Conservation (phyloP, 1,140 invertebrate genomes). For the Lineus longissimus region DNA sequence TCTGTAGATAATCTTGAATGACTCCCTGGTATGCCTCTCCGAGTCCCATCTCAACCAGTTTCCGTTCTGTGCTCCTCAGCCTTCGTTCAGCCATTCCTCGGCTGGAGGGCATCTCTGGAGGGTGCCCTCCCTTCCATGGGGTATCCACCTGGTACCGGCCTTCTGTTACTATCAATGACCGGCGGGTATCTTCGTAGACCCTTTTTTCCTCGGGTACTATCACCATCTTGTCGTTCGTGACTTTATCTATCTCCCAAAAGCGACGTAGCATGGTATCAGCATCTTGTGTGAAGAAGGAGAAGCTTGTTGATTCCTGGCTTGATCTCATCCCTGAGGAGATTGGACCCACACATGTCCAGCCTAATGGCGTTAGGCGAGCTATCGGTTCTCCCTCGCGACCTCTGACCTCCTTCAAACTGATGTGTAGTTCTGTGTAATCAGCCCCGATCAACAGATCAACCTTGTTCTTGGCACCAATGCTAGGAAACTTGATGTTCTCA, state of each 20-base stretch:
- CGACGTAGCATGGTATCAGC: not conserved
- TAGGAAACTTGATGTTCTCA: not conserved
- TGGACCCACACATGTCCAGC: constrained; percentile 11
- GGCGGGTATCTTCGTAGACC: not conserved
- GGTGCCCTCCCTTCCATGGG: constrained; percentile 13
- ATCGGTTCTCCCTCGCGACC: constrained; percentile 7
- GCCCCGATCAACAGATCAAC: not conserved
- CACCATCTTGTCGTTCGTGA: not conserved
- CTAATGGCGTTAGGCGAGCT: constrained; percentile 9
- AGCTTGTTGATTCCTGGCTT: not conserved
- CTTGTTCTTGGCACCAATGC: not conserved
- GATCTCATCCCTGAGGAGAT: not conserved
- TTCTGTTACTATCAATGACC: not conserved
- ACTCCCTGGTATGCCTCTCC: not conserved
- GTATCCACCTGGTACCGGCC: constrained; percentile 10
- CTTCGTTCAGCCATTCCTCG: constrained; percentile 12
- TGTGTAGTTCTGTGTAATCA: not conserved
- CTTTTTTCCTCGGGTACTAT: not conserved
- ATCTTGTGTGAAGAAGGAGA: not conserved
- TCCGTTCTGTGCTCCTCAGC: not conserved
- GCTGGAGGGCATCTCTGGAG: not conserved
- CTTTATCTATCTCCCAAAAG: not conserved
- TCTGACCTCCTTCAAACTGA: too few relatives aligned
- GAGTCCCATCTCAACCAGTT: constrained; percentile 1
- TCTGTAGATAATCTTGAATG: not conserved